A percentile compares a stretch with the other conserved stretches of the same genome.
Conservation (phyloP, 2,888 invertebrate genomes). For the Ditula angustiorana region DNA sequence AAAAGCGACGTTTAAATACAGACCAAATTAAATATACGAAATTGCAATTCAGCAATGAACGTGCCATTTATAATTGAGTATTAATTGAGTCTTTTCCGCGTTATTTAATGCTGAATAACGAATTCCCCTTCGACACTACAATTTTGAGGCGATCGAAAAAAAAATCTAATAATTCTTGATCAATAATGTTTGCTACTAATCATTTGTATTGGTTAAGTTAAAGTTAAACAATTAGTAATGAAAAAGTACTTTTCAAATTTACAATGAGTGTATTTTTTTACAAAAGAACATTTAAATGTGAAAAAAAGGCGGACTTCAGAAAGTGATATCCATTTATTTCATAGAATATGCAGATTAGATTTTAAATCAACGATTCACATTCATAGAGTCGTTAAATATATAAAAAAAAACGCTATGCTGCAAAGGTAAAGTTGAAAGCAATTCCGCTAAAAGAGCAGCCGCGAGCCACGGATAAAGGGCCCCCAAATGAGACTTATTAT, state of each 20-base stretch:
- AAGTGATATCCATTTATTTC: too few species aligned
- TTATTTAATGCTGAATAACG: conserved; percentile 1
- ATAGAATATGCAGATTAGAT: too few species aligned
- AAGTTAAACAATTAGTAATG: too few species aligned
- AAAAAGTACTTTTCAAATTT: too few species aligned
- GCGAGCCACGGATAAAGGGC: conserved; percentile 42
- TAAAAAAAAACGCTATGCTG: conserved; percentile 34
- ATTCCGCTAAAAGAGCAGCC: conserved; percentile 66
- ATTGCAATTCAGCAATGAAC: conserved; percentile 23
- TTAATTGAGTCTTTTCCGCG: conserved; percentile 14
- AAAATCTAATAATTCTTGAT: background rate
- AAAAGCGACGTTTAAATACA: conserved; percentile 27
- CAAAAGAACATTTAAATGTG: too few species aligned
- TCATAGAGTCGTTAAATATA: conserved; percentile 32
- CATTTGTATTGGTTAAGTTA: too few species aligned
- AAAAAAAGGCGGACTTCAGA: too few species aligned
- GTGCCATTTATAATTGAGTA: conserved; percentile 18
- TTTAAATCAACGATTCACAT: too few species aligned
- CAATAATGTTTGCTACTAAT: too few species aligned
- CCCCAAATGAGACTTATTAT: conserved; percentile 58
- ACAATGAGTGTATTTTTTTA: too few species aligned
- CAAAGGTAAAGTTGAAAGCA: conserved; percentile 55
- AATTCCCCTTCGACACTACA: background rate
- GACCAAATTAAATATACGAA: conserved; percentile 18
- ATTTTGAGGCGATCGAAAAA: background rate